Evolutionary conservation across 2,888 invertebrate species (phyloP).

Genomic region (Harmothoe impar): DNA sequence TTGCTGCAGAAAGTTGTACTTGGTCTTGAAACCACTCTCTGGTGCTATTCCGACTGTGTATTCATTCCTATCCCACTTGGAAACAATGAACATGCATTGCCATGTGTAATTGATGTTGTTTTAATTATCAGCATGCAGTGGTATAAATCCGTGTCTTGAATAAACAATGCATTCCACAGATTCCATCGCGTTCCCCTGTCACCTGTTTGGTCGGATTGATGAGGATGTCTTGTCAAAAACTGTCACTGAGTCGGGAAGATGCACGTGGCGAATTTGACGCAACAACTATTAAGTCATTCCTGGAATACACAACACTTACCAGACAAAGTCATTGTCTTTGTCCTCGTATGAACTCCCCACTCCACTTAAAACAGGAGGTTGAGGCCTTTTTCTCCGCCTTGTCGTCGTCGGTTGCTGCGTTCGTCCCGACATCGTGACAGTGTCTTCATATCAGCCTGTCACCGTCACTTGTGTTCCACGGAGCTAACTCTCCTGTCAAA

Average conservation of each 20-base stretch:
- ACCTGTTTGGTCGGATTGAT: background rate
- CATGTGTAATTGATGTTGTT: no score
- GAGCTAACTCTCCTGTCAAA: background rate
- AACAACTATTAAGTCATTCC: no score
- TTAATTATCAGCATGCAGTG: background rate
- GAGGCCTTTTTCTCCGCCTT: constrained; percentile 75
- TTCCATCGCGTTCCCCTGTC: background rate
- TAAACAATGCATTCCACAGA: constrained; percentile 7
- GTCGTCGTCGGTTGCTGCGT: constrained; percentile 58
- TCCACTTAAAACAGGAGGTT: constrained; percentile 81
- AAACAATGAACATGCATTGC: no score
- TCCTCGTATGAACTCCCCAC: constrained; percentile 80
- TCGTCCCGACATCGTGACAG: constrained; percentile 64
- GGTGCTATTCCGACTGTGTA: no score
- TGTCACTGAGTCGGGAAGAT: background rate
- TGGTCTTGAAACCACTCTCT: no score
- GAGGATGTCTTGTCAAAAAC: background rate
- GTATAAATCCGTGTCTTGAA: background rate
- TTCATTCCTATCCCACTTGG: no score
- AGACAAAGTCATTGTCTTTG: constrained; percentile 82
- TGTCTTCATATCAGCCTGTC: constrained; percentile 27
- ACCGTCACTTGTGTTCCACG: background rate
- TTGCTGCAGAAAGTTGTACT: no score
- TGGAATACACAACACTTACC: constrained; percentile 73
- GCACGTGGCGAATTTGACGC: no score